Base-by-base conservation (phyloP, 2,888 invertebrate species). In the Agriopis leucophaearia region DNA sequence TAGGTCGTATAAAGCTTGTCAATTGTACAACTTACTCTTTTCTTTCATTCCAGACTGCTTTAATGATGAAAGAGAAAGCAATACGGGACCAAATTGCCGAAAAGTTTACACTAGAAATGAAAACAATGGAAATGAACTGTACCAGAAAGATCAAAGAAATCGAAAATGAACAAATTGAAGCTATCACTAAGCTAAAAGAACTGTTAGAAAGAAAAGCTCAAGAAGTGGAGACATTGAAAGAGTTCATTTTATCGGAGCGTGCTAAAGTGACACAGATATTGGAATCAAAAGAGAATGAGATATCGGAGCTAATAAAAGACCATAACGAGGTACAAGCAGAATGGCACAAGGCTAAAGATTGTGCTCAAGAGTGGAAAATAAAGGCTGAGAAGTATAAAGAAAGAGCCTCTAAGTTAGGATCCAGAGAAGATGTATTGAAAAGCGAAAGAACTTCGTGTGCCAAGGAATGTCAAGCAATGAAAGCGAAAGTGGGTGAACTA, bases 51-150 rank as follows among this genome's bases (percentile, higher is more conserved):
- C 88, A 95, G 89, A 95, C 92, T 15, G 90, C 88, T 13, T 88
- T 95, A 40, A 92, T 92, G 87, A 88, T 93, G 82, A 94, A 94
- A 80, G 94, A 94, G 74, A 94, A 94, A 79, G 95, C 95, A 0
- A 95, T 96, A 63, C 91, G 96, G 1, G 95, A 96, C 71, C 96
- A 96, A 81, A 95, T 96, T 92, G 95, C 96, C 0, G 95, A 95
- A 74, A 95, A 95, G 67, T 96, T 95, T 74, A 95, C 95, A 0
- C 78, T 94, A 36, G 95, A 96, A 86, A 90, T 96, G 74, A 95
- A 95, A 82, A 91, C 93, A 0, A 87, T 94, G 9, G 95, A 95
- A 83, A 92, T 94, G 87, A 93, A 94, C 68, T 94, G 94, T 74
- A 88, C 91, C 0, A 87, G 94, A 68, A 90, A 89, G 58, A 84